phyloP scores from a whole-genome alignment of 2,797 vertebrate genomes.

The Lophotriccus pileatus region DNA sequence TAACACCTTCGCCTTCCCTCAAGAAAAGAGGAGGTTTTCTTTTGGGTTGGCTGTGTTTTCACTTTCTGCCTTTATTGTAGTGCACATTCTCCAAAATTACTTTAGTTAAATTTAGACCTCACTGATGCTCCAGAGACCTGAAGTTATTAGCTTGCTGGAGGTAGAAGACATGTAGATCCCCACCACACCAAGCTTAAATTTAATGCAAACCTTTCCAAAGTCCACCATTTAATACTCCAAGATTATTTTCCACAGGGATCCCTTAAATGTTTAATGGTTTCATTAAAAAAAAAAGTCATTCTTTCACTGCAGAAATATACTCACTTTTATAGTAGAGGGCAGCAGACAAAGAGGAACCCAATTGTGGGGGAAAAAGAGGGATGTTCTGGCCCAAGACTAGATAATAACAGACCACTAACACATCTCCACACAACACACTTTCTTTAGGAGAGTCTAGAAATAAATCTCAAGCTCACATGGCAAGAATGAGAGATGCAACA shows the following conservation, averaged over 20 bases:
- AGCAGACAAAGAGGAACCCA: not conserved
- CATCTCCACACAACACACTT: not conserved
- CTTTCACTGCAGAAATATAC: not conserved
- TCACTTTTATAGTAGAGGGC: not conserved
- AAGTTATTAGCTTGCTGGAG: conserved; percentile 1
- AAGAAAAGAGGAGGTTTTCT: not conserved
- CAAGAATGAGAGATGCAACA: not conserved
- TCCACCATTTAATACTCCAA: not conserved
- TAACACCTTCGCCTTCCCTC: conserved; percentile 18
- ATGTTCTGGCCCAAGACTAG: not conserved
- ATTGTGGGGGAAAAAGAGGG: not conserved
- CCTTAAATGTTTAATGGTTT: not conserved
- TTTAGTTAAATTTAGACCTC: conserved; percentile 21
- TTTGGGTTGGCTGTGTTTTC: not conserved
- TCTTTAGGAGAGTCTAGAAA: not conserved
- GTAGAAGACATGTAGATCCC: not conserved
- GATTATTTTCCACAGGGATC: not conserved
- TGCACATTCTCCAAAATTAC: not conserved
- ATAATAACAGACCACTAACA: not conserved
- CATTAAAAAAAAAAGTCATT: not conserved
- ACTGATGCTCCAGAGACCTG: not conserved
- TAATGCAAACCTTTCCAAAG: conserved; percentile 1
- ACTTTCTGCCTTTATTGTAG: not conserved
- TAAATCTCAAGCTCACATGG: not conserved
- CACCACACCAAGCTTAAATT: not conserved